Evolutionary conservation across 2,113 vertebrate species (phyloP), one percentile per base, ranked within the genome.

Genomic region (Cyphomyrus discorhynchus): DNA sequence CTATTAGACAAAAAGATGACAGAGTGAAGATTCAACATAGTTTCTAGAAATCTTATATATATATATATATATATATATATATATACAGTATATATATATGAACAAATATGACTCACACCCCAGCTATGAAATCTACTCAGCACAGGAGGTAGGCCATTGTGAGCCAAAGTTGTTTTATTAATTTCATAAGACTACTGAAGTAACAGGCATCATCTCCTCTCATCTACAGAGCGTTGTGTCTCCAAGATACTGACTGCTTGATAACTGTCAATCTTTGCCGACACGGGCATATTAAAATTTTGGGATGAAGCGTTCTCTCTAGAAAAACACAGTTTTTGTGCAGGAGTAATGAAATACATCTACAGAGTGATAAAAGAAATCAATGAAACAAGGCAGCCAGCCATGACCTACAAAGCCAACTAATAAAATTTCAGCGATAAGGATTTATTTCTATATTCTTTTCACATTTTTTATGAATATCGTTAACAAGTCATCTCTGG

Each of bases 231-330:
- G 97, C 94, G 95, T 96, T 92, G 89, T 39, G 90, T 97, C 97
- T 96, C 97, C 95, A 96, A 97, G 97, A 98, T 97, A 98, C 98
- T 96, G 96, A 95, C 93, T 94, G 96, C 93, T 96, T 95, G 94
- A 94, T 94, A 97, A 95, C 96, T 95, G 95, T 96, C 96, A 96
- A 95, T 96, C 95, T 93, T 92, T 93, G 96, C 94, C 93, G 95
- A 95, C 95, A 95, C 85, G 94, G 95, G 96, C 96, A 96, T 95
- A 96, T 96, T 95, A 96, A 96, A 95, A 94, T 94, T 90, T 91
- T 90, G 91, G 93, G 94, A 90, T 91, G 86, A 90, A 92, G 94
- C 93, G 91, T 92, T 93, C 94, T 94, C 92, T 94, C 95, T 94
- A 95, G 93, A 95, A 95, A 95, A 95, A 93, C 94, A 93, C 92